Base-by-base conservation (phyloP, 1,140 invertebrate genomes). In the Zaprionus gabonicus region DNA sequence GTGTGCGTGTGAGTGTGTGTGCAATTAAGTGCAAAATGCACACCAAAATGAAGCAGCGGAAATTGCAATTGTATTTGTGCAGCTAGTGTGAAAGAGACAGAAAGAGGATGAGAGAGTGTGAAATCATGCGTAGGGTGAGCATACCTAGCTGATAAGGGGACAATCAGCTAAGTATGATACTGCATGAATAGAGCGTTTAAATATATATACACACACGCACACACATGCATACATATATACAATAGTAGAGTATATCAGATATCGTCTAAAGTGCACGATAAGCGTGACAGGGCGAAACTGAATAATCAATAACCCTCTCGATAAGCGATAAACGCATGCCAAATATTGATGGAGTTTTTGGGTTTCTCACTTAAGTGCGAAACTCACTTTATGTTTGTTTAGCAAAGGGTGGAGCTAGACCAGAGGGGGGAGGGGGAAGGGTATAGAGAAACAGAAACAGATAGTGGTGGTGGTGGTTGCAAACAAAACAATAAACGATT, bases 11-110 rank as follows among this genome's bases (percentile, higher is more conserved):
- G 46, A 53, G 58, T 25, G 34, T 31, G 51, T 38, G 53, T 51
- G 85, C 84, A 88, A 81, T 88, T 87, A 88, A 88, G 85, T 87
- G 84, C 83, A 87, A 87, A 88, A 78, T 88, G 84, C 84, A 88
- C 67, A 86, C 71, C 63, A 57, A 68, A 76, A 76, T 79, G 67
- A 78, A 81, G 82, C 49, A 62, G 64, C 65, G 64, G 69, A 86
- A 82, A 86, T 78, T 77, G 76, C 80, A 80, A 80, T 87, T 86
- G 76, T 87, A 74, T 82, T 74, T 87, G 68, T 60, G 27, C 56
- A 75, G 60, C 69, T 70, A 62, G 63, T 57, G 56, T 49, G 56
- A 5, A 15, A 49, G 20, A 51, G 27, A 58, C 5, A 49, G 12
- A 10, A 25, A 10, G 20, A 13, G 60, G 10, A 20, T 23, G 31